A percentile compares a stretch with the other conserved stretches of the same genome.
Conservation (phyloP, 2,888 invertebrate genomes). For the Eupithecia subumbrata region DNA sequence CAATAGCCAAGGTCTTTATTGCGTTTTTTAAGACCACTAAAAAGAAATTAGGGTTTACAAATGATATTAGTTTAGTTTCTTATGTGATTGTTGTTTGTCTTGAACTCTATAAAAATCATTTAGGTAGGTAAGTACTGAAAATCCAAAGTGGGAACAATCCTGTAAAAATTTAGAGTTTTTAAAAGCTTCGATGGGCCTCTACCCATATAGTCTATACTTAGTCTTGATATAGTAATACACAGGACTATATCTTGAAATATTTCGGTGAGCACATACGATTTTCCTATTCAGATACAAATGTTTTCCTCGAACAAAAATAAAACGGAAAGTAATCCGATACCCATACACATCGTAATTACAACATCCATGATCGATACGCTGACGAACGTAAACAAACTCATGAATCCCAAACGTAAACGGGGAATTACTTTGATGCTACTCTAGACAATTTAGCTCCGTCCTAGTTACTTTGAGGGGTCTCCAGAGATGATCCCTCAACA, state of each 20-base stretch:
- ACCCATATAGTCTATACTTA: too few species aligned
- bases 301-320: not conserved
- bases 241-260: too few species aligned
- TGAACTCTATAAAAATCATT: not conserved
- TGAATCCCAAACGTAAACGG: slow-evolving; percentile 30
- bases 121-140: not conserved
- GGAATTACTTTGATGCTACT: slow-evolving; percentile 57
- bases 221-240: too few species aligned
- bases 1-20: not conserved
- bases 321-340: not conserved
- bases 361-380: slow-evolving; percentile 18
- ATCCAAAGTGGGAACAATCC: not conserved
- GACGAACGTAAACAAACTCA: slow-evolving; percentile 33
- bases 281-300: not conserved
- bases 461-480: slow-evolving; percentile 68
- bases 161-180: too few species aligned
- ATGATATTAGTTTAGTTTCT: not conserved
- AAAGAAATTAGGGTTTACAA: not conserved
- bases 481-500: slow-evolving; percentile 63
- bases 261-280: not conserved
- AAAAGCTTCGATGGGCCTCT: not conserved
- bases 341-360: not conserved
- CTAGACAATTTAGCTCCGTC: slow-evolving; percentile 68
- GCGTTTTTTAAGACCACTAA: not conserved
- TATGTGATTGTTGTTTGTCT: not conserved